phyloP scores from a whole-genome alignment of 2,113 vertebrate species.

The Stegastes partitus region DNA sequence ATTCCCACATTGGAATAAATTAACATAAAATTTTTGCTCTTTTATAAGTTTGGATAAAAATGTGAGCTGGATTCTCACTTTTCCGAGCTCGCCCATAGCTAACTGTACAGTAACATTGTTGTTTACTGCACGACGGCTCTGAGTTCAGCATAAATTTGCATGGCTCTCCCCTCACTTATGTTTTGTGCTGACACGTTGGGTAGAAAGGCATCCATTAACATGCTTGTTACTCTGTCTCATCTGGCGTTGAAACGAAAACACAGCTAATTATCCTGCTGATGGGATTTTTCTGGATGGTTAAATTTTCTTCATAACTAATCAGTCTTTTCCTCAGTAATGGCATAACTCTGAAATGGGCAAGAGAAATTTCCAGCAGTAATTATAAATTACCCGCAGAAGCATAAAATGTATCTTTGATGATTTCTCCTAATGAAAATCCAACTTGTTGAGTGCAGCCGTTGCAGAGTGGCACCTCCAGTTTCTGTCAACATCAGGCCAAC shows the following conservation, averaged over 20 bases:
- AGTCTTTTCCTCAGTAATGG: slow-evolving; percentile 30
- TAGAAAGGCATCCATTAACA: slow-evolving; percentile 24
- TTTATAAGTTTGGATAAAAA: no score
- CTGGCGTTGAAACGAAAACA: slow-evolving; percentile 39
- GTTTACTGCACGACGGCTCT: neutral
- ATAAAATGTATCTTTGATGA: slow-evolving; percentile 49
- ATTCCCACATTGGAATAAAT: no score
- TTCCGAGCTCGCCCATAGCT: neutral
- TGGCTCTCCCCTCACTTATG: neutral
- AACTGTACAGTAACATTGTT: neutral
- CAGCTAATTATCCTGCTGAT: slow-evolving; percentile 62
- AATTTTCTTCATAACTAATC: slow-evolving; percentile 42
- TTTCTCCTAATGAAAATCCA: slow-evolving; percentile 40
- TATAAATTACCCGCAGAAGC: slow-evolving; percentile 44
- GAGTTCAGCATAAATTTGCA: slow-evolving; percentile 1
- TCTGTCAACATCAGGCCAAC: neutral
- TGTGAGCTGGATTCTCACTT: no score
- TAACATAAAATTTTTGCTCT: no score
- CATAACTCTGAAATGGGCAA: slow-evolving; percentile 32
- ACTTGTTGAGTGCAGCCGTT: slow-evolving; percentile 6
- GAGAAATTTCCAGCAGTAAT: slow-evolving; percentile 31
- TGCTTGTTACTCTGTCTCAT: slow-evolving; percentile 36
- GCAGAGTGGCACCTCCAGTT: neutral
- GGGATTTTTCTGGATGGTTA: slow-evolving; percentile 55
- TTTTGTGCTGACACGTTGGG: slow-evolving; percentile 3